Base-by-base conservation (phyloP, 2,888 invertebrate species). In the Drosophila affinis region DNA sequence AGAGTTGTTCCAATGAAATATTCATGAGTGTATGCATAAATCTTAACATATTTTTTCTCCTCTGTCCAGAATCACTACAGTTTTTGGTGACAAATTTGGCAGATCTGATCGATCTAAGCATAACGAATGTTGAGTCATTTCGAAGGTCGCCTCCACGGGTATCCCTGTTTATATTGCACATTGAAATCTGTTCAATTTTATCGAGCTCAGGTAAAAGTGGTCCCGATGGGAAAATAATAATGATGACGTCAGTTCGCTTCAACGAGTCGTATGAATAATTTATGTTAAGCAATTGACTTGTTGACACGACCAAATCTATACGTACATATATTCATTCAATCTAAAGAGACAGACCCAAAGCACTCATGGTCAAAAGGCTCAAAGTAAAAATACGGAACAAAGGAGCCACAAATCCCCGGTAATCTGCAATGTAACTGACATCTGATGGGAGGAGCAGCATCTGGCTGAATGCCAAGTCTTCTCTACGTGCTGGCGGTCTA, bases 391-490 rank as follows among this genome's bases (percentile, higher is more conserved):
- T 0, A 39, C 12, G n/a, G 32, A 34, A 72, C 56, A 69, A 60
- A 70, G 49, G 70, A 34, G 70, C 52, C 67, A 45, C 55, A 75
- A 75, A 74, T 67, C 72, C 67, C 67, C 46, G 58, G 39, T 74
- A 75, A 72, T 72, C 75, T 74, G 51, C 46, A 46, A 52, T 48
- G 51, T 53, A 79, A 86, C 83, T 83, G 87, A 65, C 87, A 62
- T 83, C 68, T 80, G 84, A 80, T 77, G 74, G 84, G 71, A 78
- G 55, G 54, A 59, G 29, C 49, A 48, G 52, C 72, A 72, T 64
- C 58, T 72, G 72, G 72, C 72, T 34, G 64, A 47, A 18, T 48
- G 72, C 72, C 72, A 72, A 49, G 64, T 18, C 49, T 27, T 29
- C 58, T 54, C 9, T 64, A 72, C 72, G 73, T 72, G 72, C 64